phyloP scores from a whole-genome alignment of 2,113 vertebrate genomes.

The Eulacestoma nigropectus region DNA sequence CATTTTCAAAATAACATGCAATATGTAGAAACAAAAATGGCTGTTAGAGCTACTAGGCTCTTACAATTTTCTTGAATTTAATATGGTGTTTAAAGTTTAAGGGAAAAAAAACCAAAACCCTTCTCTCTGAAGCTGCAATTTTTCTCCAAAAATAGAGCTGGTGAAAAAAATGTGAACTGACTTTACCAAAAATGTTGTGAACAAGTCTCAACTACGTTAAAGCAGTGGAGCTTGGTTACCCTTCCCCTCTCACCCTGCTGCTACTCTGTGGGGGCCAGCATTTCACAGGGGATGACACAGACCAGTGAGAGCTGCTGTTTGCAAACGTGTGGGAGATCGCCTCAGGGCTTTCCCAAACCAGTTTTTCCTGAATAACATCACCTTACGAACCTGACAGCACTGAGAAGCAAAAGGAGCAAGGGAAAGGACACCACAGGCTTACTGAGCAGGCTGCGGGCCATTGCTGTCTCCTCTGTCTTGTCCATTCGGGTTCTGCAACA shows the following conservation, averaged over 20 bases:
- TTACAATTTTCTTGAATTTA: not conserved
- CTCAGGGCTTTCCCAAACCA: not conserved
- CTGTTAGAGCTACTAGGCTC: not conserved
- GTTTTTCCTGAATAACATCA: not conserved
- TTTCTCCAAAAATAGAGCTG: conserved; percentile 35
- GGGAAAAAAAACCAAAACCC: fast-evolving
- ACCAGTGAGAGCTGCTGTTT: not conserved
- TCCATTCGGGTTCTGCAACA: not conserved
- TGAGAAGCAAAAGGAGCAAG: not conserved
- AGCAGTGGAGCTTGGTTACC: not conserved
- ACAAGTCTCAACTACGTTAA: not conserved
- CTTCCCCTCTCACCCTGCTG: not conserved
- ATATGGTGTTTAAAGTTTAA: not conserved
- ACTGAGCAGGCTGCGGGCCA: fast-evolving
- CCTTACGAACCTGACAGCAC: not conserved
- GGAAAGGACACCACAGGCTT: not conserved
- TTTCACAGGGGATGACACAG: not conserved
- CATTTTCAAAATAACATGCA: not conserved
- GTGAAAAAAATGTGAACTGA: conserved; percentile 18
- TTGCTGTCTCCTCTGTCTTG: not conserved
- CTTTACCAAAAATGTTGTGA: not conserved
- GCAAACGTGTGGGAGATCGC: not conserved
- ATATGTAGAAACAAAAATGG: not conserved
- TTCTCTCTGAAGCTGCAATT: not conserved
- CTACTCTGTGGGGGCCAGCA: not conserved